Evolutionary conservation across 2,888 invertebrate genomes (phyloP).

Genomic region (Drosophila mimica): DNA sequence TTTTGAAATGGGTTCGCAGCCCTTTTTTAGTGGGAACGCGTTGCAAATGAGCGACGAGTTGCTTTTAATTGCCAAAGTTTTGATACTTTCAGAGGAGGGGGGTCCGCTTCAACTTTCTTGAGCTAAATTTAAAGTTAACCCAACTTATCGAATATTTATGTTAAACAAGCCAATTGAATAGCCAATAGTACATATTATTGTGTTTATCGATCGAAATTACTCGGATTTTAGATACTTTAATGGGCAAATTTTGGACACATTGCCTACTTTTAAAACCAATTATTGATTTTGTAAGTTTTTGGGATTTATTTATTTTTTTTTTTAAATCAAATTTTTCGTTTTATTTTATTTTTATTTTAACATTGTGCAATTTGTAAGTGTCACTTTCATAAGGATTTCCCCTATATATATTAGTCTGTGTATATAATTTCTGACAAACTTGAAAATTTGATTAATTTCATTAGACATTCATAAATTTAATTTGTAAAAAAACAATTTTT

Average conservation of each 20-base stretch:
- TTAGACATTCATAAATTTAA: slow-evolving; percentile 68
- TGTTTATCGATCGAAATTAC: not conserved
- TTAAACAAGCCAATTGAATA: not conserved
- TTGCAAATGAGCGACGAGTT: slow-evolving; percentile 62
- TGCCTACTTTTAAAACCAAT: not conserved
- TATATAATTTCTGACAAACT: slow-evolving; percentile 80
- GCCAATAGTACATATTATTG: not conserved
- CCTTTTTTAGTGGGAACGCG: slow-evolving; percentile 39
- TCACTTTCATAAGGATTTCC: slow-evolving; percentile 10
- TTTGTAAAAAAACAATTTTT: slow-evolving; percentile 39
- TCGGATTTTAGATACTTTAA: not conserved
- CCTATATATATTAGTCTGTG: slow-evolving; percentile 40
- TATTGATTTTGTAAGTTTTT: not conserved
- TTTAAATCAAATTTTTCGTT: not conserved
- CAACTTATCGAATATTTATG: not conserved
- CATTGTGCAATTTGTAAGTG: slow-evolving; percentile 47
- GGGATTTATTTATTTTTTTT: not conserved
- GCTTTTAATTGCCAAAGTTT: slow-evolving; percentile 73
- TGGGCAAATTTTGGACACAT: not conserved
- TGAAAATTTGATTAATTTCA: slow-evolving; percentile 70
- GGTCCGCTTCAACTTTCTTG: not conserved
- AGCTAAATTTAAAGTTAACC: not conserved
- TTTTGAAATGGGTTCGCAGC: slow-evolving; percentile 63
- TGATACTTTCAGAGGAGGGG: slow-evolving; percentile 6
- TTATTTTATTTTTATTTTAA: slow-evolving; percentile 14